Conservation (phyloP, 2,113 vertebrate species). For the Gadus chalcogrammus region DNA sequence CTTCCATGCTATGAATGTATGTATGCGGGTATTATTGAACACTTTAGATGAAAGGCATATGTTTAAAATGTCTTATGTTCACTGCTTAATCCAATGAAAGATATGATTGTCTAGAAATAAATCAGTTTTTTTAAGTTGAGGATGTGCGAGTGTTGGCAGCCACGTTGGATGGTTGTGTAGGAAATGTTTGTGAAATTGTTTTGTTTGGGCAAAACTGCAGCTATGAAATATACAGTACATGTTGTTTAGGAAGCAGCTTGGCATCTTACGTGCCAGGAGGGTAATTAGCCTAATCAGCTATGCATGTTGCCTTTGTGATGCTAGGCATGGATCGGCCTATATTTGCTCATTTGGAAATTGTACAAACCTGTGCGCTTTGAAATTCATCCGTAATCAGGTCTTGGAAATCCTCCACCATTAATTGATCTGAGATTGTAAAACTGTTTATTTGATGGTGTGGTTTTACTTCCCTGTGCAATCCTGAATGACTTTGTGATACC, state of each 20-base stretch:
- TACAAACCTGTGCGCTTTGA: neutral
- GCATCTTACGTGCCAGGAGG: neutral
- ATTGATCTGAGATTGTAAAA: neutral
- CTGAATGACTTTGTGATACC: neutral
- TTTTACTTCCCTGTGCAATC: neutral
- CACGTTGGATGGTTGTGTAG: neutral
- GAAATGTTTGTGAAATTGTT: neutral
- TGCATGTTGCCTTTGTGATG: neutral
- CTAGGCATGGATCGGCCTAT: neutral
- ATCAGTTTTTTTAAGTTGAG: neutral
- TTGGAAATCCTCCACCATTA: neutral
- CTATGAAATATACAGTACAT: neutral
- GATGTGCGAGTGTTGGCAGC: neutral
- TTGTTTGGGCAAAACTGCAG: neutral
- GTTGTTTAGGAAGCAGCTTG: neutral
- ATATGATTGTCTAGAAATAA: neutral
- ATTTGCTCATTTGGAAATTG: constrained; percentile 7
- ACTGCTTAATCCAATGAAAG: no score
- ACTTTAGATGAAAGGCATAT: no score
- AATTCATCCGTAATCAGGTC: neutral
- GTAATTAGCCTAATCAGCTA: neutral
- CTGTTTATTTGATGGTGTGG: constrained; percentile 3
- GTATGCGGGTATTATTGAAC: no score
- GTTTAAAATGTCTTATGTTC: no score
- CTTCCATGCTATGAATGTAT: no score